These are phyloP conservation scores for Nyctibius grandis DNA, from an alignment of 2,797 vertebrate species.

Conservation along the genomic window DNA sequence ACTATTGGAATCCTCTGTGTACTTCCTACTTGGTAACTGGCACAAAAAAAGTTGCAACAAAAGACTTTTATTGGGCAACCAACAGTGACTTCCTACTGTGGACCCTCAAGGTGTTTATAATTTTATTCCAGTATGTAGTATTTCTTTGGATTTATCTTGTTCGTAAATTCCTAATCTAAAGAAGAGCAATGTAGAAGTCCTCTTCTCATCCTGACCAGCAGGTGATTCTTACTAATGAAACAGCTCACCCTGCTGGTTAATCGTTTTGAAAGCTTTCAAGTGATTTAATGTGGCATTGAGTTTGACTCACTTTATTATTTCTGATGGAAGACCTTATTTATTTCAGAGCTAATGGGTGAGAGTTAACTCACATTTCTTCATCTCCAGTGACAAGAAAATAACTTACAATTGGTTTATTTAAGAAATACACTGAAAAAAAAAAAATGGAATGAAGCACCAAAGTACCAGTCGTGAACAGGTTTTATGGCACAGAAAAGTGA, in stretches of 20 bases:
- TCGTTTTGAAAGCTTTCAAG: slow-evolving; percentile 13
- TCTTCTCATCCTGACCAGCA: not conserved
- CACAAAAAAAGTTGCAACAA: not conserved
- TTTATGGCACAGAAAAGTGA: slow-evolving; percentile 42
- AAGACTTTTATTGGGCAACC: not conserved
- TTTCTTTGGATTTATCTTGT: not conserved
- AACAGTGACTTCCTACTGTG: not conserved
- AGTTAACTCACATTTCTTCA: slow-evolving; percentile 35
- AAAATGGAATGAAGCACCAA: slow-evolving; percentile 16
- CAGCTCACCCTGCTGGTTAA: slow-evolving; percentile 43
- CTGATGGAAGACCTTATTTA: slow-evolving; percentile 40
- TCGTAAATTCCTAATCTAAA: not conserved
- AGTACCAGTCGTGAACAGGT: slow-evolving; percentile 47
- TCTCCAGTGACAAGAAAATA: slow-evolving; percentile 61
- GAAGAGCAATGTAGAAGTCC: not conserved
- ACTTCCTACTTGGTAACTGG: not conserved
- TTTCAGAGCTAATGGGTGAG: slow-evolving; percentile 49
- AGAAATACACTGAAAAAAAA: slow-evolving; percentile 48
- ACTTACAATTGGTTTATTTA: slow-evolving; percentile 59
- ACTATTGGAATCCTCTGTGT: not conserved
- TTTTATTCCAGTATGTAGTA: not conserved
- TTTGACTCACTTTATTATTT: slow-evolving; percentile 50
- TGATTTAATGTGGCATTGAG: slow-evolving; percentile 29
- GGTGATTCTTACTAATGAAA: slow-evolving; percentile 30
- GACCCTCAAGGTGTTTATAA: not conserved